Evolutionary conservation across 2,797 vertebrate genomes (phyloP).

Genomic region (Arremon aurantiirostris): DNA sequence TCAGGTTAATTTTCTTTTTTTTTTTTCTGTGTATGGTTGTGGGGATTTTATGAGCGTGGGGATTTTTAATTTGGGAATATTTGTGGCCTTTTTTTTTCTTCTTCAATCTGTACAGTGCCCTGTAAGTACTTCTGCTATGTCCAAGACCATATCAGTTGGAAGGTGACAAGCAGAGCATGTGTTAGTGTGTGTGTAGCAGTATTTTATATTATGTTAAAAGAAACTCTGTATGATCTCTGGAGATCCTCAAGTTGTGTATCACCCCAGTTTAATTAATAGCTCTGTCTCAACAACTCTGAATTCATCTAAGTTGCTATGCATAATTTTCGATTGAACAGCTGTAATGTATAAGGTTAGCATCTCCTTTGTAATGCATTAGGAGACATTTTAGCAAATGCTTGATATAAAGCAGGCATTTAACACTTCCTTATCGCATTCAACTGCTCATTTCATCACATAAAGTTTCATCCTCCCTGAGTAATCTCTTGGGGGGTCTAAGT

Average conservation of each 20-base stretch:
- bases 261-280: constrained; percentile 41
- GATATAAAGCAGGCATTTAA: constrained; percentile 45
- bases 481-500: constrained; percentile 57
- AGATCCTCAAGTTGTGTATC: neutral
- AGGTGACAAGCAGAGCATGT: neutral
- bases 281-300: constrained; percentile 1
- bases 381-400: constrained; percentile 32
- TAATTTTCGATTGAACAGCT: neutral
- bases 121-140: neutral
- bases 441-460: constrained; percentile 59
- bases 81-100: too few relatives aligned
- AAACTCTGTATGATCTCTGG: neutral
- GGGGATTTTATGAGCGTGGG: neutral
- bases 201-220: neutral
- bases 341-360: neutral
- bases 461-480: constrained; percentile 60
- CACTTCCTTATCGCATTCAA: constrained; percentile 11
- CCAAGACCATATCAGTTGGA: neutral
- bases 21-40: neutral
- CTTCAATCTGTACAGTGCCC: neutral
- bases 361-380: constrained; percentile 5
- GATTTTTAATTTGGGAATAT: neutral
- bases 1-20: neutral
- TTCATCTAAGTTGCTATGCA: neutral
- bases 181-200: neutral